phyloP scores from a whole-genome alignment of 2,113 vertebrate genomes.

The Indri indri region DNA sequence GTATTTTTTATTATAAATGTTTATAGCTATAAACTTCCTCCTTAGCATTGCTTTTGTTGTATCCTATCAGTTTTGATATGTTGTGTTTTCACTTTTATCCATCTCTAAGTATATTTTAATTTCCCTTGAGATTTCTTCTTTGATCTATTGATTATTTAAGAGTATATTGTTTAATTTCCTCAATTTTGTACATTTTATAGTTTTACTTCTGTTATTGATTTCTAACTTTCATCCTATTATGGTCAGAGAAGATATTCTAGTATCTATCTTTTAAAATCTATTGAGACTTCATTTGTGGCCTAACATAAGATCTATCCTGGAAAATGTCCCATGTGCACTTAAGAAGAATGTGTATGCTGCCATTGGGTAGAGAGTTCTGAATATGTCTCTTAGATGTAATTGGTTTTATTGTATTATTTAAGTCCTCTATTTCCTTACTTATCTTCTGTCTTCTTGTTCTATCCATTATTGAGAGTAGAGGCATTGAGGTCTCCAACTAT shows the following conservation, averaged over 20 bases:
- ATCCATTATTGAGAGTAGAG: not conserved
- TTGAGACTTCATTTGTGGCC: too few species aligned
- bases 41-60: not conserved
- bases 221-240: not conserved
- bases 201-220: not conserved
- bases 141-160: not conserved
- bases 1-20: not conserved
- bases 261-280: not conserved
- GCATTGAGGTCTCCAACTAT: not conserved
- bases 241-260: not conserved
- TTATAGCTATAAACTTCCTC: not conserved
- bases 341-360: not conserved
- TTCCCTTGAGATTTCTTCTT: not conserved
- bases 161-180: not conserved
- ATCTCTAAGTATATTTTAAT: not conserved
- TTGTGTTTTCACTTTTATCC: not conserved
- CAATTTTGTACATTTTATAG: not conserved
- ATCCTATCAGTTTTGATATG: not conserved
- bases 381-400: not conserved
- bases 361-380: not conserved
- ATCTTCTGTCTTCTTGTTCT: not conserved
- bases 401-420: not conserved
- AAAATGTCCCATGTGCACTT: not conserved
- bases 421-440: not conserved
- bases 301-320: not conserved